Base-by-base conservation (phyloP, 2,888 invertebrate genomes). In the Diadromus collaris region DNA sequence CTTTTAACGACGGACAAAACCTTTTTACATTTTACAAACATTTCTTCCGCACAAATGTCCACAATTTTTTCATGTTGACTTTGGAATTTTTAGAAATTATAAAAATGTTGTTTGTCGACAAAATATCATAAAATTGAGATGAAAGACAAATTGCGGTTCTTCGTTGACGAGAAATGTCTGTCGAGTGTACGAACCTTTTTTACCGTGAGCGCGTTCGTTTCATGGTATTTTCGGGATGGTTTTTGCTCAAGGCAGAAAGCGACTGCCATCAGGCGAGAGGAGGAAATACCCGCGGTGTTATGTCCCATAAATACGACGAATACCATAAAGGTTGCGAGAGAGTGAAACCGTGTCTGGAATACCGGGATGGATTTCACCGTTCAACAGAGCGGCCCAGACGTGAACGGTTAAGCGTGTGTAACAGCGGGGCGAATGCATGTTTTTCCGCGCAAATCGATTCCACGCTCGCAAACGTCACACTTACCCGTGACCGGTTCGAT, bases 251-350 rank as follows among this genome's bases (percentile, higher is more conserved):
- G 80, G 80, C 82, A 78, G 79, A 82, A 74, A 80, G 83, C 76
- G 77, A 83, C 82, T 83, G 80, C 80, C 81, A 83, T 83, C 80
- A 44, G 41, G 81, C 82, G 79, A 83, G 78, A 81, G 83, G 82
- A 84, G 84, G 65, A 84, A 83, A 81, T 81, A 78, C 84, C 83
- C 79, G 85, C 82, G 79, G 85, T 81, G 86, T 87, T 86, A 87
- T 86, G 83, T 80, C 83, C 86, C 86, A 85, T 87, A 88, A 88
- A 87, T 83, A 83, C 85, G 86, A 85, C 85, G 86, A 88, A 86
- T 86, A 86, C 85, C 85, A 84, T 86, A 85, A 86, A 86, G 74
- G 81, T 84, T 81, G 82, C 69, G 80, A 83, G 81, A 48, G 70
- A 64, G 73, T 77, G 81, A 70, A 70, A 80, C 75, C 74, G 77